Base-by-base conservation (phyloP, 2,113 vertebrate species). In the Lampris incognitus region DNA sequence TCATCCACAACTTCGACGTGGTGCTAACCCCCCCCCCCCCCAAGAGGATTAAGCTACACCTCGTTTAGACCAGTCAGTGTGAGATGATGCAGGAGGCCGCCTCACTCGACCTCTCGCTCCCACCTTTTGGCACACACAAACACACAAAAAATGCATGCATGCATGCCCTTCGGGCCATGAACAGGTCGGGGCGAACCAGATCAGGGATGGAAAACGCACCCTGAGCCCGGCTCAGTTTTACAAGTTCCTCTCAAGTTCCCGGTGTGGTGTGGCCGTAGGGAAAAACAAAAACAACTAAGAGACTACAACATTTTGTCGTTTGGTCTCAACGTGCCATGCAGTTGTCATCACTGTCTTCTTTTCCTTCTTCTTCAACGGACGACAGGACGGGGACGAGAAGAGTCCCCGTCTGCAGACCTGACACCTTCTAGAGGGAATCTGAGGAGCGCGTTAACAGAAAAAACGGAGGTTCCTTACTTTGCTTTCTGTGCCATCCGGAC, bases 401-500 rank as follows among this genome's bases (percentile, higher is more conserved):
- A n/a, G 67, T 54, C 11, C 3, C 67, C 59, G 44, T 7, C 62
- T 36, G 50, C 6, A 52, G 63, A 65, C 7, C 4, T 37, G 63
- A 13, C 46, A 65, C 9, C 48, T 50, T 46, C 2, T n/a, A 37
- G 66, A 24, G 49, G 67, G 44, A 61, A 56, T 36, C 62, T 3
- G 44, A 11, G 61, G 50, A 61, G 63, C 9, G 74, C 3, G 5
- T 24, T 24, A 24, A 24, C 24, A 61, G 11, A 66, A 64, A 64
- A 69, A 74, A 61, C 58, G 9, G 40, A 56, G 65, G 63, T 64
- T 24, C 6, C 62, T 73, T 40, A 13, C 9, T 78, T 69, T 66
- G 58, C 78, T 82, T 24, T 87, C 58, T 76, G 88, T 87, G 87
- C 89, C 87, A 88, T 87, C 44, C 39, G 13, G 77, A 85, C 74